Evolutionary conservation across 2,113 vertebrate genomes (phyloP).

Genomic region (Corythaeola cristata): DNA sequence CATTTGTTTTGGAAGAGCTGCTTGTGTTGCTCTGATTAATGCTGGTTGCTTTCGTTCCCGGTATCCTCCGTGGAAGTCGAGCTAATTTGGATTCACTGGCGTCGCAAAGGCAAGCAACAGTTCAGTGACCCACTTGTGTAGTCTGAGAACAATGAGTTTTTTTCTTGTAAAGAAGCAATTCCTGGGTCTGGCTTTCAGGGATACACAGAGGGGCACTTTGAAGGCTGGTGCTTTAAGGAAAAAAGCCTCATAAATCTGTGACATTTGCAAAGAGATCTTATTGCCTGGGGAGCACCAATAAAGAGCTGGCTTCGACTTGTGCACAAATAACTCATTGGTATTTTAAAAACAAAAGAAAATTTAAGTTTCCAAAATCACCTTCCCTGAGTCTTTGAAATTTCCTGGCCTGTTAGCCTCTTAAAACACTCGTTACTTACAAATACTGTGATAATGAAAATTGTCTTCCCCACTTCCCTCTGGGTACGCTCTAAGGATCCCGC

Average conservation of each 20-base stretch:
- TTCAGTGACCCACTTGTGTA: conserved; percentile 8
- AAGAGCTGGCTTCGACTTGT: not conserved
- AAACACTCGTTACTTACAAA: not conserved
- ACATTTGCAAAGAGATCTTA: not conserved
- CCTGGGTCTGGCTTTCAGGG: not conserved
- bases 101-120: not conserved
- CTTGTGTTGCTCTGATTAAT: not conserved
- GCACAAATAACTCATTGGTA: not conserved
- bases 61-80: not conserved
- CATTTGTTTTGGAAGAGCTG: conserved; percentile 23
- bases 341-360: not conserved
- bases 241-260: not conserved
- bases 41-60: not conserved
- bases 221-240: not conserved
- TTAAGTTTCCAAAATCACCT: not conserved
- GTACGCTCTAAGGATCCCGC: not conserved
- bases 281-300: not conserved
- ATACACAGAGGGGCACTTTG: not conserved
- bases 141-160: not conserved
- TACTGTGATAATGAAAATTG: not conserved
- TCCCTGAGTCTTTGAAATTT: not conserved
- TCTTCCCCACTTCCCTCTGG: not conserved
- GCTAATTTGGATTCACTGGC: conserved; percentile 27
- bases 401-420: not conserved
- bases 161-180: not conserved